phyloP scores from a whole-genome alignment of 2,888 invertebrate species.

The Timema podura region DNA sequence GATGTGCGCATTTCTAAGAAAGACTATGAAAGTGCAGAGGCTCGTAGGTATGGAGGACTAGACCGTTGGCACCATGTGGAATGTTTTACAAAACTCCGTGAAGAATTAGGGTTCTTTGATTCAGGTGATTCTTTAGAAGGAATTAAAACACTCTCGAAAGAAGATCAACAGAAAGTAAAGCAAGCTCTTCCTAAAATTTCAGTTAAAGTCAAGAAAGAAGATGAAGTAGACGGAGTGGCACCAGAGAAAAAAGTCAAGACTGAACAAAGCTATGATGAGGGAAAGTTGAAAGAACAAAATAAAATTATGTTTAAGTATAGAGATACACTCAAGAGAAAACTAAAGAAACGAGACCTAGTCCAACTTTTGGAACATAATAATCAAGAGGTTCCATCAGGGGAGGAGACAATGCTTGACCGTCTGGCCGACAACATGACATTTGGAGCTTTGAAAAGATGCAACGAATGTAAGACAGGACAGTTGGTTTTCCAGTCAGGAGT shows the following conservation, averaged over 20 bases:
- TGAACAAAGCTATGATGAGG: no score
- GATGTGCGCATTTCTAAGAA: slow-evolving; percentile 76
- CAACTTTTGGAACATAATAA: slow-evolving; percentile 66
- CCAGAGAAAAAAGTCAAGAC: slow-evolving; percentile 68
- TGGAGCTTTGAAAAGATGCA: slow-evolving; percentile 74
- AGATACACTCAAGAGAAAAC: slow-evolving; percentile 56
- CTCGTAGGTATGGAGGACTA: slow-evolving; percentile 75
- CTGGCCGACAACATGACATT: slow-evolving; percentile 85
- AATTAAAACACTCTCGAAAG: slow-evolving; percentile 60
- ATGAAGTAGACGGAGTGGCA: slow-evolving; percentile 53
- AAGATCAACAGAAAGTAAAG: slow-evolving; percentile 65
- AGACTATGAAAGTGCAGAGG: slow-evolving; percentile 77
- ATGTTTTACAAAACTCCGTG: slow-evolving; percentile 76
- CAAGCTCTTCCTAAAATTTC: slow-evolving; percentile 59
- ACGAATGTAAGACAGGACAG: slow-evolving; percentile 73
- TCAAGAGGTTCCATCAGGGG: slow-evolving; percentile 64
- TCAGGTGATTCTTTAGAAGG: slow-evolving; percentile 74
- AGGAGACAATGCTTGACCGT: slow-evolving; percentile 65
- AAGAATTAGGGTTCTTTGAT: slow-evolving; percentile 68
- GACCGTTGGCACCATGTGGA: slow-evolving; percentile 88
- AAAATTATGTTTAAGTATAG: slow-evolving; percentile 62
- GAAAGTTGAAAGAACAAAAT: slow-evolving; percentile 67
- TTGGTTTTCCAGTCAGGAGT: slow-evolving; percentile 60
- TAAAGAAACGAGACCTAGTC: slow-evolving; percentile 59
- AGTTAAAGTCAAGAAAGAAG: slow-evolving; percentile 35